Conservation (phyloP, 2,797 vertebrate species). For the Fundulus diaphanus region DNA sequence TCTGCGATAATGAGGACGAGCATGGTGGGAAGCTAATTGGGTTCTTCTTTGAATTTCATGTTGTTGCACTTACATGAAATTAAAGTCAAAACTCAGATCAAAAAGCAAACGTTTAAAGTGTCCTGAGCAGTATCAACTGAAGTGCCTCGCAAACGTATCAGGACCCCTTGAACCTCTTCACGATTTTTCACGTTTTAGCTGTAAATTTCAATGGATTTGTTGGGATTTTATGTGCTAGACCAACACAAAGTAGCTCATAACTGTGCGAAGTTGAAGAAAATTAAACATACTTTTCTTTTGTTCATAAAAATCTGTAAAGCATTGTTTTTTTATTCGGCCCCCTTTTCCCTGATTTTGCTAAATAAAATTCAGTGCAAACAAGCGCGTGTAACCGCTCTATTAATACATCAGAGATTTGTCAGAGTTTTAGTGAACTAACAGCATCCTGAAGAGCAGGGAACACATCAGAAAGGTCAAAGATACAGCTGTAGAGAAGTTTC, state of each 20-base stretch:
- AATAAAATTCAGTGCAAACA: background rate
- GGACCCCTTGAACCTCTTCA: background rate
- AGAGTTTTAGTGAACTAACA: background rate
- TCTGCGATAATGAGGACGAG: slow-evolving; percentile 43
- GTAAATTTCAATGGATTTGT: background rate
- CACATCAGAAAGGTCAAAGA: background rate
- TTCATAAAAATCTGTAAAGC: background rate
- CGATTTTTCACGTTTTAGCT: background rate
- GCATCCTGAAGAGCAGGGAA: background rate
- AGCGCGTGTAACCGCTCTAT: background rate
- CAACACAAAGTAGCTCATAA: slow-evolving; percentile 8
- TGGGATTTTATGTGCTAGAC: slow-evolving; percentile 2
- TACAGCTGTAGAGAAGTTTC: background rate
- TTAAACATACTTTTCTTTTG: background rate
- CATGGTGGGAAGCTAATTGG: slow-evolving; percentile 55
- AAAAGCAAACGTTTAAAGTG: slow-evolving; percentile 69
- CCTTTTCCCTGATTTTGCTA: background rate
- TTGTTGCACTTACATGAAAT: slow-evolving; percentile 44
- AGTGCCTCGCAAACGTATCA: slow-evolving; percentile 8
- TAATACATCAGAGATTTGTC: background rate
- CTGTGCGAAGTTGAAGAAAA: background rate
- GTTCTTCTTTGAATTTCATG: slow-evolving; percentile 49
- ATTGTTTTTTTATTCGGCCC: background rate
- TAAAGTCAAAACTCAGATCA: slow-evolving; percentile 58
- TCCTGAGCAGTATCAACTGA: slow-evolving; percentile 94